These are phyloP conservation scores for Tokudaia muenninki DNA, from an alignment of 2,797 vertebrate species.

Conservation along the genomic window DNA sequence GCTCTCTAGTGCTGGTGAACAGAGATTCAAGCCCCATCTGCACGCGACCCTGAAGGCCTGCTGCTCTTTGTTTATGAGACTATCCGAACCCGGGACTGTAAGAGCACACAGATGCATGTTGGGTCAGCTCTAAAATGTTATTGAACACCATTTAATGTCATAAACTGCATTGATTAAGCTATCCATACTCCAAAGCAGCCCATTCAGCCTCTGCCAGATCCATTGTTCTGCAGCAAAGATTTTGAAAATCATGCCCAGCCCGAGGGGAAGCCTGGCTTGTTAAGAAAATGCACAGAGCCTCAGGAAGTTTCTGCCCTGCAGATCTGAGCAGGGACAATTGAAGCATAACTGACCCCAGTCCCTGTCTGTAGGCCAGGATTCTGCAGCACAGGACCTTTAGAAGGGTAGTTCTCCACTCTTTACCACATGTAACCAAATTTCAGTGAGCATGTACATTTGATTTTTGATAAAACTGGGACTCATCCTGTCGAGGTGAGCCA, in stretches of 20 bases:
- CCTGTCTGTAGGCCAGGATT: background rate
- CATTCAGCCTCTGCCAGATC: background rate
- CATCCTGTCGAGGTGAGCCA: background rate
- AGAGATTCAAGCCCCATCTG: background rate
- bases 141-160: background rate
- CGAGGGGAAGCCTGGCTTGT: background rate
- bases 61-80: background rate
- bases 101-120: background rate
- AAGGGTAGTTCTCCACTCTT: background rate
- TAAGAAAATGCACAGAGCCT: slow-evolving; percentile 30
- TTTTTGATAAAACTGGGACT: background rate
- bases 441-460: background rate
- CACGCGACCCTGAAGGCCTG: background rate
- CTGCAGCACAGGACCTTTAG: background rate
- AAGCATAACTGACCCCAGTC: background rate
- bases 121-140: slow-evolving; percentile 9
- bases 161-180: background rate
- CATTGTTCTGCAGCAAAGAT: slow-evolving; percentile 9
- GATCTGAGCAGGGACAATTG: background rate
- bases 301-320: background rate
- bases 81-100: background rate
- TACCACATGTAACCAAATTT: background rate
- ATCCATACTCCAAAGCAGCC: background rate
- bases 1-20: background rate
- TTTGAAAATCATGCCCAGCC: slow-evolving; percentile 49